Conservation (phyloP, 2,888 invertebrate species). For the Iselma pallidipennis region DNA sequence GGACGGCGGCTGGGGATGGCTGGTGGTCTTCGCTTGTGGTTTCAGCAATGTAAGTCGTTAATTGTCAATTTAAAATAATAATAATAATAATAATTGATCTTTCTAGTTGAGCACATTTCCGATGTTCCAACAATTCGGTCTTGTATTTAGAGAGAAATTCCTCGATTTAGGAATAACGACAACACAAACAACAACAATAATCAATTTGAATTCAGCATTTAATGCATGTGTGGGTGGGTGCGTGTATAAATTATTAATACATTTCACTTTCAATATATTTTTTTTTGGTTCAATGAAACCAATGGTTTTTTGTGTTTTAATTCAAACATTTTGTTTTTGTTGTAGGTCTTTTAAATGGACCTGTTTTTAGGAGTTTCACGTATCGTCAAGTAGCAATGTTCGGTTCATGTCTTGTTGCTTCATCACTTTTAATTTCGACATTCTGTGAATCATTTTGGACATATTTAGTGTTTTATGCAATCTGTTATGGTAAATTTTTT, state of each 20-base stretch:
- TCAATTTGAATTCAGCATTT: slow-evolving; percentile 72
- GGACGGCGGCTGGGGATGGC: slow-evolving; percentile 80
- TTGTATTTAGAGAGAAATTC: slow-evolving; percentile 70
- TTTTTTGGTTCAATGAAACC: neutral
- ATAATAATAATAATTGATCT: slow-evolving; percentile 3
- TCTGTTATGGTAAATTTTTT: slow-evolving; percentile 64
- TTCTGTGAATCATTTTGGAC: slow-evolving; percentile 66
- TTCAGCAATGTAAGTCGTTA: slow-evolving; percentile 68
- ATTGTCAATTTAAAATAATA: neutral
- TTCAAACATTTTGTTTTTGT: slow-evolving; percentile 31
- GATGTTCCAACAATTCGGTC: slow-evolving; percentile 72
- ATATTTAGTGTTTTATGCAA: slow-evolving; percentile 67
- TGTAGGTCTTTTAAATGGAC: slow-evolving; percentile 71
- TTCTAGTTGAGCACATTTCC: slow-evolving; percentile 68
- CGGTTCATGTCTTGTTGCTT: slow-evolving; percentile 64
- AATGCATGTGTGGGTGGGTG: slow-evolving; percentile 70
- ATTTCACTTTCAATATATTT: neutral
- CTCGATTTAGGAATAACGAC: slow-evolving; percentile 63
- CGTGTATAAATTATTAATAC: slow-evolving; percentile 20
- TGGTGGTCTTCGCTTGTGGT: slow-evolving; percentile 72
- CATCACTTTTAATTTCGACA: slow-evolving; percentile 64
- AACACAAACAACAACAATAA: slow-evolving; percentile 71
- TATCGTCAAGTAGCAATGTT: slow-evolving; percentile 69
- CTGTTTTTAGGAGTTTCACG: slow-evolving; percentile 68
- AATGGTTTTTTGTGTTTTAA: neutral